Evolutionary conservation across 2,113 vertebrate genomes (phyloP), one percentile per base, ranked within the genome.

Genomic region (Oreotrochilus melanogaster): DNA sequence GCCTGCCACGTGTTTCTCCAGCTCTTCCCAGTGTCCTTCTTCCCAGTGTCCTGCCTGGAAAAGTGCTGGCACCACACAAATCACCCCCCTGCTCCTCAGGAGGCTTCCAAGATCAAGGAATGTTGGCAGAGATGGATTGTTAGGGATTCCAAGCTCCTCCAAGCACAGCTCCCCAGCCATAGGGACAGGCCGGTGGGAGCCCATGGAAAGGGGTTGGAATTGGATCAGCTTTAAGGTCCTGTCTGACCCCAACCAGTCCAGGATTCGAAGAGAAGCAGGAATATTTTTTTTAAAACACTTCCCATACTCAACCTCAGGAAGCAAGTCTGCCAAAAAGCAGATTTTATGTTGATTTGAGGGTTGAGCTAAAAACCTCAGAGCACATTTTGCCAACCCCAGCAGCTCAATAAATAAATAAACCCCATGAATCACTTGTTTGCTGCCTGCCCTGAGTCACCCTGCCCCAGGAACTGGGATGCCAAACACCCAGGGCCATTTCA

Each of bases 1-100:
- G 62, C 33, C 39, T 60, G 58, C 54, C 30, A 85, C 58, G 45
- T 8, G 2, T n/a, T 45, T 45, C 60, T 84, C 31, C 78, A 3
- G 2, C 33, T 45, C 47, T 45, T 18, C 33, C 33, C 35, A 37
- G 11, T 37, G 9, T 37, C 37, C 37, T 14, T 25, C 45, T 4
- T 24, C 48, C 33, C 0, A 2, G 33, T 5, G 1, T 27, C 51
- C 22, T 80, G 4, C 2, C 50, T 14, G 13, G 50, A 25, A 13
- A 12, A 21, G 48, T 22, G 23, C 25, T 21, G 18, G 13, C 5
- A 14, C 33, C 33, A n/a, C n/a, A n/a, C n/a, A n/a, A n/a, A n/a
- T n/a, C n/a, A n/a, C n/a, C n/a, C n/a, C 4, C 10, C 27, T 37
- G 27, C 53, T 25, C 30, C 31, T 11, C 54, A 5, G 2, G 17